Evolutionary conservation across 2,888 invertebrate genomes (phyloP).

Genomic region (Chelonus formosanus): DNA sequence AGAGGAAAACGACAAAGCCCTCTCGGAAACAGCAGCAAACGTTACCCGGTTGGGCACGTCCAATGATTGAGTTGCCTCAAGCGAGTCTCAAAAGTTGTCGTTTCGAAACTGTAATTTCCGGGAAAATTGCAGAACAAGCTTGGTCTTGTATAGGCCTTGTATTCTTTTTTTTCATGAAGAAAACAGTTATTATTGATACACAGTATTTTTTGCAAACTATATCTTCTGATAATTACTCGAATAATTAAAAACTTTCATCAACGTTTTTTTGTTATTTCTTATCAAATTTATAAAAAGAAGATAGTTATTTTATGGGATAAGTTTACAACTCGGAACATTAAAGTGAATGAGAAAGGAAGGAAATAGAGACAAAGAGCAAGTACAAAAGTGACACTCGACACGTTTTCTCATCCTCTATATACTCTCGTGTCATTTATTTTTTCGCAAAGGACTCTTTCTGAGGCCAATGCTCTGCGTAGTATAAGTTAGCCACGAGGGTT

Average conservation of each 20-base stretch:
- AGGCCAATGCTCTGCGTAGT: slow-evolving; percentile 9
- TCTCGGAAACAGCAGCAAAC: not conserved
- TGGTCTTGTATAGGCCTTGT: too few relatives aligned
- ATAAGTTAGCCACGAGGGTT: slow-evolving; percentile 19
- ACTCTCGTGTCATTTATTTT: not conserved
- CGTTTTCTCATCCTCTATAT: slow-evolving; percentile 11
- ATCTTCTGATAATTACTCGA: too few relatives aligned
- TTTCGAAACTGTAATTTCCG: slow-evolving; percentile 33
- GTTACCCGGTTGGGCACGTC: not conserved
- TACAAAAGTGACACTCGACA: slow-evolving; percentile 24
- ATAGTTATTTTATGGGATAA: too few relatives aligned
- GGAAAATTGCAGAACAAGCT: slow-evolving; percentile 23
- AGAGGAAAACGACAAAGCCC: slow-evolving; percentile 5
- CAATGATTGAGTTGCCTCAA: slow-evolving; percentile 11
- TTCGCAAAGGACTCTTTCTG: slow-evolving; percentile 2
- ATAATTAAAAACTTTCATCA: too few relatives aligned
- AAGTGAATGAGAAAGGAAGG: not conserved
- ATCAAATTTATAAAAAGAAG: too few relatives aligned
- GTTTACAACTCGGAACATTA: not conserved
- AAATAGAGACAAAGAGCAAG: slow-evolving; percentile 9
- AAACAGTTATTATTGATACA: too few relatives aligned
- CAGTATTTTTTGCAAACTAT: too few relatives aligned
- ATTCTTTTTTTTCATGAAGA: too few relatives aligned
- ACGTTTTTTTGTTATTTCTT: too few relatives aligned
- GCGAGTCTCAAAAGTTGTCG: slow-evolving; percentile 27